Conservation (phyloP, 2,113 vertebrate species). For the Chaenocephalus aceratus region DNA sequence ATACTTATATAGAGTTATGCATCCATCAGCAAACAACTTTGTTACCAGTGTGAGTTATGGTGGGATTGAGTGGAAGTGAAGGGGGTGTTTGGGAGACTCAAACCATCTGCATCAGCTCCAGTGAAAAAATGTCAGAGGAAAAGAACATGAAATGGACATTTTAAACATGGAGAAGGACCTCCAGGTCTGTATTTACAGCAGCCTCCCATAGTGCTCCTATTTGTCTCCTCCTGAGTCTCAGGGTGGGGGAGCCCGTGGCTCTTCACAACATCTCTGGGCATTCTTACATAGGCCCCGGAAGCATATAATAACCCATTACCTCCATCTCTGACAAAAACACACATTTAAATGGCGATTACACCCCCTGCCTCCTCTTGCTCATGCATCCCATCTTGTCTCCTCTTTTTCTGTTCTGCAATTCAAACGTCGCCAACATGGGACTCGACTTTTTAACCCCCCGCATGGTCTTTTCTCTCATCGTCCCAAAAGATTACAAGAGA, state of each 20-base stretch:
- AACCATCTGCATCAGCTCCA: slow-evolving; percentile 51
- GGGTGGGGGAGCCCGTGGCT: slow-evolving; percentile 49
- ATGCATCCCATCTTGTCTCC: slow-evolving; percentile 58
- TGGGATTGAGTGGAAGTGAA: slow-evolving; percentile 34
- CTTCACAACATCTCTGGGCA: slow-evolving; percentile 77
- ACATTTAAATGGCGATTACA: slow-evolving; percentile 84
- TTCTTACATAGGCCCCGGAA: slow-evolving; percentile 68
- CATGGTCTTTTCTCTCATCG: slow-evolving; percentile 19
- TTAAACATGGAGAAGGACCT: slow-evolving; percentile 70
- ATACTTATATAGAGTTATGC: background rate
- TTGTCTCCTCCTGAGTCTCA: slow-evolving; percentile 73
- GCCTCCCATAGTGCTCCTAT: slow-evolving; percentile 75
- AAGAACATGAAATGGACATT: slow-evolving; percentile 41
- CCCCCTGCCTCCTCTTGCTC: slow-evolving; percentile 74
- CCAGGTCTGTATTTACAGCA: slow-evolving; percentile 73
- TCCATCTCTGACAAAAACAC: slow-evolving; percentile 81
- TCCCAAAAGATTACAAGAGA: slow-evolving; percentile 37
- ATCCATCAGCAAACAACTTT: slow-evolving; percentile 44
- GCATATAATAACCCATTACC: slow-evolving; percentile 82
- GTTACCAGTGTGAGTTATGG: slow-evolving; percentile 57
- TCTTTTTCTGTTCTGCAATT: slow-evolving; percentile 67
- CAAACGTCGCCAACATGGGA: slow-evolving; percentile 39
- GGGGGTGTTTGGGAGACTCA: slow-evolving; percentile 32
- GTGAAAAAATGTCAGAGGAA: slow-evolving; percentile 29
- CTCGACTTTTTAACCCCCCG: slow-evolving; percentile 41